Evolutionary conservation across 2,888 invertebrate species (phyloP).

Genomic region (Trachelus stipa): DNA sequence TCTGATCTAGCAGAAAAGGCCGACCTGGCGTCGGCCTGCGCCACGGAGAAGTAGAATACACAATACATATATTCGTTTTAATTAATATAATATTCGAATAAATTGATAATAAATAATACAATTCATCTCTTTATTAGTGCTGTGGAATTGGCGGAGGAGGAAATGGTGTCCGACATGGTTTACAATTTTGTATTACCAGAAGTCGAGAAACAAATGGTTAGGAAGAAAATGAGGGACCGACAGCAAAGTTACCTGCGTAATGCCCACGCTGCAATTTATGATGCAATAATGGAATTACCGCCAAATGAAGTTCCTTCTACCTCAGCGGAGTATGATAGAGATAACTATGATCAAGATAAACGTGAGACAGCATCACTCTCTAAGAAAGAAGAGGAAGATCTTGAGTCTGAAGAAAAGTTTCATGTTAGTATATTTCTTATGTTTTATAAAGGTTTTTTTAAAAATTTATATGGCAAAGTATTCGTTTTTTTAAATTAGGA

Average conservation of each 20-base stretch:
- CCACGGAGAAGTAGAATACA: slow-evolving; percentile 58
- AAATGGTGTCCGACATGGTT: slow-evolving; percentile 55
- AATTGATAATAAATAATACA: neutral
- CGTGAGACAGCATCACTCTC: neutral
- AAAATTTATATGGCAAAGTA: neutral
- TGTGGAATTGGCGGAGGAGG: slow-evolving; percentile 42
- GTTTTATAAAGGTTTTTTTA: neutral
- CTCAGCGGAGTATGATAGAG: neutral
- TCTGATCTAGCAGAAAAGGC: slow-evolving; percentile 70
- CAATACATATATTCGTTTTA: slow-evolving; percentile 29
- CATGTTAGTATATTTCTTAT: neutral
- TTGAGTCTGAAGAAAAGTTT: neutral
- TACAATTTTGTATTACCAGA: slow-evolving; percentile 65
- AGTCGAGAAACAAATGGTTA: slow-evolving; percentile 65
- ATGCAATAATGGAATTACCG: slow-evolving; percentile 43
- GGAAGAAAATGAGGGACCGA: slow-evolving; percentile 59
- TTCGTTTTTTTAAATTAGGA: neutral
- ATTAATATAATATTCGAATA: neutral
- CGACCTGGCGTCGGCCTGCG: slow-evolving; percentile 69
- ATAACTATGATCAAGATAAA: neutral
- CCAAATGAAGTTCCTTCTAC: slow-evolving; percentile 3
- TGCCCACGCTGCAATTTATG: slow-evolving; percentile 64
- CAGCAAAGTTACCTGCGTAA: slow-evolving; percentile 63
- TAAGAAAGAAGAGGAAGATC: slow-evolving; percentile 5
- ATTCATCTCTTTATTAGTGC: slow-evolving; percentile 21